Evolutionary conservation across 2,888 invertebrate species (phyloP).

Genomic region (Gnatocerus cornutus): DNA sequence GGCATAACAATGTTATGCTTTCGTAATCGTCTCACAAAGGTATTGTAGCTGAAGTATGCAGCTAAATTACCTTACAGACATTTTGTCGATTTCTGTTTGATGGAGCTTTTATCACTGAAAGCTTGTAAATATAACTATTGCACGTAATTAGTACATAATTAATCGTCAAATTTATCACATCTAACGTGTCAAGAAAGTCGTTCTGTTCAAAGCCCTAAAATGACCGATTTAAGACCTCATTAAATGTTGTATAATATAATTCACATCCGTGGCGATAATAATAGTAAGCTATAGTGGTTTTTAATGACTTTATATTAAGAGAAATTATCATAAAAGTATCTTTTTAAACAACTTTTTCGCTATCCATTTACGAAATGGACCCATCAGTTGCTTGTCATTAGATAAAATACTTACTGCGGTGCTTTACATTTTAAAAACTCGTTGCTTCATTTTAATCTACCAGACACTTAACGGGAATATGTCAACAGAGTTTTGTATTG

Average conservation of each 20-base stretch:
- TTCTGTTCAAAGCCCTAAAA: too few relatives aligned
- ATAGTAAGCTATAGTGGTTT: conserved; percentile 49
- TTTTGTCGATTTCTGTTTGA: too few relatives aligned
- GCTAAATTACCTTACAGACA: background rate
- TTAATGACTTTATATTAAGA: conserved; percentile 51
- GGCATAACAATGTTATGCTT: conserved; percentile 48
- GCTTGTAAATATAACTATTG: background rate
- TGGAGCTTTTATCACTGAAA: background rate
- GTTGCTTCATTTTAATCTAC: conserved; percentile 44
- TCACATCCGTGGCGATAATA: conserved; percentile 38
- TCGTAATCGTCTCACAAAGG: conserved; percentile 7
- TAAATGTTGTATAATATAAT: conserved; percentile 29
- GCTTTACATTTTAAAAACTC: conserved; percentile 46
- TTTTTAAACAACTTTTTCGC: conserved; percentile 38
- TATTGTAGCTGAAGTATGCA: background rate
- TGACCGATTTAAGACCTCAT: conserved; percentile 17
- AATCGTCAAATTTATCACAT: too few relatives aligned
- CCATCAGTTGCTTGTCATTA: conserved; percentile 46
- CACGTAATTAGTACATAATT: too few relatives aligned
- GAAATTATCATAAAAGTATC: conserved; percentile 43
- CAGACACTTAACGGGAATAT: conserved; percentile 49
- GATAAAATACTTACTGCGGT: conserved; percentile 44
- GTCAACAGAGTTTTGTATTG: conserved; percentile 50
- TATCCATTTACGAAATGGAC: conserved; percentile 46
- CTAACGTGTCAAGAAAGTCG: too few relatives aligned